Conservation (phyloP, 2,113 vertebrate genomes). For the Apaloderma vittatum region DNA sequence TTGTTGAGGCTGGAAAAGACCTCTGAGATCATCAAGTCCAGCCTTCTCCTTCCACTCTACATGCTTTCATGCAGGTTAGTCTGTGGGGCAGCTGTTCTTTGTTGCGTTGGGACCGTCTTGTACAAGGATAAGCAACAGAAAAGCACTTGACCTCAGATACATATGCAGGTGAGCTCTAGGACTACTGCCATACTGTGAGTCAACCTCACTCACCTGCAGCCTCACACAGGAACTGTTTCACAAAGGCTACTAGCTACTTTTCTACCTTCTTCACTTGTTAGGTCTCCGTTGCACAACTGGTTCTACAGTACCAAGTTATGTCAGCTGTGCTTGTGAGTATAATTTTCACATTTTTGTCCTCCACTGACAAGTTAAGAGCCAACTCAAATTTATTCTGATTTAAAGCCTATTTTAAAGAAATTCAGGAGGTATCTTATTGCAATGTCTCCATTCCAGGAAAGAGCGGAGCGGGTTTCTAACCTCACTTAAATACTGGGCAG, state of each 20-base stretch:
- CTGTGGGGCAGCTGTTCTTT: not conserved
- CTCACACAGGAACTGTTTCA: not conserved
- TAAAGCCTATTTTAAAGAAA: not conserved
- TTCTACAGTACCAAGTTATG: not conserved
- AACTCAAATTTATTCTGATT: not conserved
- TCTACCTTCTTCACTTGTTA: not conserved
- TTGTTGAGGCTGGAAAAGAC: no score
- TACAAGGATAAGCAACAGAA: not conserved
- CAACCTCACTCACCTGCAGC: not conserved
- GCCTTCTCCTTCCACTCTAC: not conserved
- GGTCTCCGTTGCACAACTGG: not conserved
- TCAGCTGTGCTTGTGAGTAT: not conserved
- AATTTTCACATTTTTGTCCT: not conserved
- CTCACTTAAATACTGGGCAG: not conserved
- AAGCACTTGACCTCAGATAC: not conserved
- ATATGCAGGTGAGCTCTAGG: not conserved
- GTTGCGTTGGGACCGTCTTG: not conserved
- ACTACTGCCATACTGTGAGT: not conserved
- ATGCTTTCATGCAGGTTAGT: not conserved
- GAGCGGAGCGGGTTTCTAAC: not conserved
- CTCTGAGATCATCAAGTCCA: no score
- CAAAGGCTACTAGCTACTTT: not conserved
- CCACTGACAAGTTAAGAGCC: not conserved
- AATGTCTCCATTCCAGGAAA: not conserved
- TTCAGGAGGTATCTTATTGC: not conserved